Evolutionary conservation across 2,888 invertebrate species (phyloP), one percentile per base, ranked within the genome.

Genomic region (Drosophila recens): DNA sequence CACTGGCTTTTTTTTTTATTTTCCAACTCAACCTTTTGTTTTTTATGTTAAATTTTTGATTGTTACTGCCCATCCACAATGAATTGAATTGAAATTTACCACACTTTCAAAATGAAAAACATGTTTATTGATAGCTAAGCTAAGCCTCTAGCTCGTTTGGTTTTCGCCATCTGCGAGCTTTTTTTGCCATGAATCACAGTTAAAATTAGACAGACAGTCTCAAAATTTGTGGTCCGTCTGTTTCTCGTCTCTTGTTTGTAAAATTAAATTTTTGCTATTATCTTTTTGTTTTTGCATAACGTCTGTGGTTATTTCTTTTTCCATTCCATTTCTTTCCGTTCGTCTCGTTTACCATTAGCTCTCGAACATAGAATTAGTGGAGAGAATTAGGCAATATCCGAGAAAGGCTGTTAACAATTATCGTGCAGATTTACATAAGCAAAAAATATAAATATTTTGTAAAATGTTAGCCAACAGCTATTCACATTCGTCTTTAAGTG

Each of bases 161-260:
- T 51, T 71, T 73, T 64, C 53, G 65, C 65, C 63, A 61, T 77
- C 76, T 57, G 82, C 76, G 63, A 73, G 62, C 68, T 82, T 38
- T 82, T 38, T 71, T 61, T 63, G 76, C 68, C 71, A 75, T 85
- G 84, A 85, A 82, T 85, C 84, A 85, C 59, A 62, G 74, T 71
- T 86, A 85, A 85, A 89, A 88, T 85, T 89, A 89, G 84, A 79
- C 89, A 85, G 84, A 79, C 67, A 70, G 67, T 49, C 57, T 54
- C 40, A 38, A 71, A 57, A 71, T 68, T 70, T 49, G 57, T 58
- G 30, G 33, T 34, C 20, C 58, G 53, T 52, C 27, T 34, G 57
- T 42, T 51, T 27, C 43, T 46, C n/a, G 33, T 20, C 49, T 58
- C 48, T 63, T 20, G 38, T 15, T 48, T 45, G 42, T 49, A 43